Evolutionary conservation across 2,888 invertebrate species (phyloP), one percentile per base, ranked within the genome.

Genomic region (Phrixothrix hirtus): DNA sequence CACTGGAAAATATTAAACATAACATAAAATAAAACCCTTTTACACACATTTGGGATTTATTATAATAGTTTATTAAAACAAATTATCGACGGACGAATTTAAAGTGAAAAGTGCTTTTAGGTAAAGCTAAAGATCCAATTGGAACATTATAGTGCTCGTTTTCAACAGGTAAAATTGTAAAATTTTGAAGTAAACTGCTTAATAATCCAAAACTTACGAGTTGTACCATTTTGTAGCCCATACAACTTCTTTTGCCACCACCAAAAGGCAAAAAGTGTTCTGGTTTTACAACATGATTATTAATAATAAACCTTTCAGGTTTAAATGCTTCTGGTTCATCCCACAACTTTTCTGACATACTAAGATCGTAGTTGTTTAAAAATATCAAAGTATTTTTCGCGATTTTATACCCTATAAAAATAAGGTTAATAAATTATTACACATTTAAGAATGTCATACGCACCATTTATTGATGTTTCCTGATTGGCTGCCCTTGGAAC

Each of bases 151-250:
- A 83, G 41, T 64, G 63, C 55, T 78, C 76, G 2, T 70, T 74
- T 11, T 74, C 67, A 1, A 75, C 70, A 2, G 82, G 78, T 10
- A 72, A 44, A 27, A 85, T 73, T 31, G 75, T 76, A 64, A 77
- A 84, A 53, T 79, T 76, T 66, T 83, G 81, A 46, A 84, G 65
- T 11, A 84, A 60, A 11, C 78, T 78, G 2, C 80, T 79, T 7
- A 84, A 55, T 2, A 79, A 75, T 1, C 81, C 75, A 61, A 83
- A 83, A 42, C 81, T 78, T 5, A 84, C 66, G 38, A 81, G 76
- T 58, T 84, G 83, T 0, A 85, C 84, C 74, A 86, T 76, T 66
- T 83, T 84, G 72, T 84, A 84, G 0, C 86, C 86, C 81, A 86
- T 82, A 69, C 86, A 86, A 21, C 84, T 82, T 27, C 86, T 74